Evolutionary conservation across 2,888 invertebrate genomes (phyloP), one percentile per base, ranked within the genome.

Genomic region (Lasioglossum lativentre): DNA sequence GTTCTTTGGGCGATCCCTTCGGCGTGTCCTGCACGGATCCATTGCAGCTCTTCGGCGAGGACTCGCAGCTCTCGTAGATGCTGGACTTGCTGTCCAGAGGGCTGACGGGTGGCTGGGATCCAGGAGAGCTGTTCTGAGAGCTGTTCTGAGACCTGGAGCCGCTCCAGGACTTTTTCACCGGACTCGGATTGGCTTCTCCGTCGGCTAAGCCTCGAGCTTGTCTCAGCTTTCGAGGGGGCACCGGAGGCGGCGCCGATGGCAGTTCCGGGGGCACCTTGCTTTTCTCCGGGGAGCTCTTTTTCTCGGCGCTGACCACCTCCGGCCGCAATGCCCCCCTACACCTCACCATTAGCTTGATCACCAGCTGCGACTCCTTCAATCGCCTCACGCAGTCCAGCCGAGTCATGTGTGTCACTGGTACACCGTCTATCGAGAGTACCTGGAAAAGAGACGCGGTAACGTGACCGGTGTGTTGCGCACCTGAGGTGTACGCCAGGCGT

Each of bases 301-400:
- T 95, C 95, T 91, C 95, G 91, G 92, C 93, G 92, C 79, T 96
- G 91, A 90, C 95, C 89, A 88, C 96, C 95, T 94, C 96, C 93
- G 94, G 94, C 81, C 92, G 89, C 77, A 95, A 95, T 23, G 94
- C 94, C 45, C 95, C 95, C 75, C 95, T 94, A 93, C 97, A 97
- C 85, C 97, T 96, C 40, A 98, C 97, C 86, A 97, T 95, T 85
- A 98, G 95, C 90, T 97, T 97, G 88, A 98, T 97, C 78, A 97
- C 97, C 91, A 98, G 97, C 93, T 98, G 98, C 16, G 98, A 97
- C 93, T 98, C 98, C 95, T 98, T 98, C 27, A 98, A 95, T 80
- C 97, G 96, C 71, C 97, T 96, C 84, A 98, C 98, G 93, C 98
- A 98, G 92, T 98, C 98, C 92, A 98, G 97, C 93, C 98, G 96